Evolutionary conservation across 2,888 invertebrate species (phyloP).

Genomic region (Falcaria lacertinaria): DNA sequence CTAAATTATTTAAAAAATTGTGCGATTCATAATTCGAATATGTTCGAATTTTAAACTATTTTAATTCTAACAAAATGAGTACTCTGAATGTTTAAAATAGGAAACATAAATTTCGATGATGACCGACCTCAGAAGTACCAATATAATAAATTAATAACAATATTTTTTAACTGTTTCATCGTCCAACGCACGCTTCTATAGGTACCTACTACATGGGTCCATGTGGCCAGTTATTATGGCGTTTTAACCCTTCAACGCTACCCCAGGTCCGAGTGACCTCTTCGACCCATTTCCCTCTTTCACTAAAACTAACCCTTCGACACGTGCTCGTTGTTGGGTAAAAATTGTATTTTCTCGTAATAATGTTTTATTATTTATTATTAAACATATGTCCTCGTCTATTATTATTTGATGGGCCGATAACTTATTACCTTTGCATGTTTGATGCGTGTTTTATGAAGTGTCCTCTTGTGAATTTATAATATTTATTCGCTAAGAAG

Average conservation of each 20-base stretch:
- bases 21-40: too few species aligned
- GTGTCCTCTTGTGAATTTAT: slow-evolving; percentile 14
- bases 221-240: slow-evolving; percentile 63
- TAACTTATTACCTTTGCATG: slow-evolving; percentile 47
- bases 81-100: too few species aligned
- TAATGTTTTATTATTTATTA: slow-evolving; percentile 60
- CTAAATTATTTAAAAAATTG: too few species aligned
- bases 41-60: too few species aligned
- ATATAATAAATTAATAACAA: not conserved
- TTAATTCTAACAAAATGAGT: too few species aligned
- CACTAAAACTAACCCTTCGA: slow-evolving; percentile 51
- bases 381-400: slow-evolving; percentile 49
- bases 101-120: too few species aligned
- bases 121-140: too few species aligned
- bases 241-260: slow-evolving; percentile 59
- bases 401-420: slow-evolving; percentile 47
- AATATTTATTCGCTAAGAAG: too few species aligned
- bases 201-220: slow-evolving; percentile 28
- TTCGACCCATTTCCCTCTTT: slow-evolving; percentile 58
- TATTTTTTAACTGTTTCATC: slow-evolving; percentile 8
- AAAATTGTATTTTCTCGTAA: slow-evolving; percentile 58
- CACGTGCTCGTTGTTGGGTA: slow-evolving; percentile 57
- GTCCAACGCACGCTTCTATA: slow-evolving; percentile 8
- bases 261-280: slow-evolving; percentile 57
- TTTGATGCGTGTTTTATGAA: slow-evolving; percentile 14